Conservation (phyloP, 2,113 vertebrate species). For the Plecotus auritus region DNA sequence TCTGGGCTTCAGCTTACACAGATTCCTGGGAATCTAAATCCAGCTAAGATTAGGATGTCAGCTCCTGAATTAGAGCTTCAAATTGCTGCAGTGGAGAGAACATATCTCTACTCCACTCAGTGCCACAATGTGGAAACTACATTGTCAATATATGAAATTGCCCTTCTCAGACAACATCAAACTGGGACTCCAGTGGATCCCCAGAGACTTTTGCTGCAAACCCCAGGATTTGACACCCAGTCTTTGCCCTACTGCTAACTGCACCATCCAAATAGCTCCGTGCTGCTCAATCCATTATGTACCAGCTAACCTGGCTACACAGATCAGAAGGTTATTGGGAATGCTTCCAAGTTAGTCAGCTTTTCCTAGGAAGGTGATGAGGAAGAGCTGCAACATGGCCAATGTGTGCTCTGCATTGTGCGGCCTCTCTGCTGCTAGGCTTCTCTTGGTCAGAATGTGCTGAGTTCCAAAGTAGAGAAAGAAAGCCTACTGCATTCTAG, state of each 20-base stretch:
- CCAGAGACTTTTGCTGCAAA: neutral
- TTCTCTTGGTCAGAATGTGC: neutral
- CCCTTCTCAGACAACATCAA: neutral
- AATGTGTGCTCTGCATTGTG: accelerated
- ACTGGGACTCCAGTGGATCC: neutral
- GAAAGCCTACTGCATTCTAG: neutral
- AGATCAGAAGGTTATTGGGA: neutral
- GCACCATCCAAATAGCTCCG: neutral
- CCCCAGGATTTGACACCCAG: neutral
- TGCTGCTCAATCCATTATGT: neutral
- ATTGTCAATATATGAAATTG: neutral
- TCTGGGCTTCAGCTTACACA: neutral
- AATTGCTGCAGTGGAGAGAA: neutral
- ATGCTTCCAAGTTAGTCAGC: neutral
- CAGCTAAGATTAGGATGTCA: neutral
- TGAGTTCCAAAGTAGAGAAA: neutral
- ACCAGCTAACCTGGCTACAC: neutral
- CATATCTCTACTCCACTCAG: neutral
- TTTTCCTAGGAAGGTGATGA: neutral
- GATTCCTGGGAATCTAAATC: neutral
- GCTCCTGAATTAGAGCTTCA: neutral
- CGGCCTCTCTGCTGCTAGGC: neutral
- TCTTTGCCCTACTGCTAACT: neutral
- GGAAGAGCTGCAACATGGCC: neutral
- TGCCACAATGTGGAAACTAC: neutral